phyloP scores from a whole-genome alignment of 2,113 vertebrate species.

The Hemiscyllium ocellatum region DNA sequence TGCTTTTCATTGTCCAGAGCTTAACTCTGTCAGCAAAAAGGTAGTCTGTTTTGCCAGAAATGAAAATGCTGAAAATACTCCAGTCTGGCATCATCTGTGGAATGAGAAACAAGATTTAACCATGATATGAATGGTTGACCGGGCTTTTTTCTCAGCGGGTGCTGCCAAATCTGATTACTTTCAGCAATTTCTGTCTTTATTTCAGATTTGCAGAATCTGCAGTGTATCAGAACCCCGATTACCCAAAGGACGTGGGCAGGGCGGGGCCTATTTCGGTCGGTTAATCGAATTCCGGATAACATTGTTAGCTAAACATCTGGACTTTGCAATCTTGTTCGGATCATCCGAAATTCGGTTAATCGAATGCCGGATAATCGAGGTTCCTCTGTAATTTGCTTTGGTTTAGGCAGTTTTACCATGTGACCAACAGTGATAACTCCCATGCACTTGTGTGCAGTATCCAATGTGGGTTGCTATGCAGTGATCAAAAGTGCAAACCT shows the following conservation, averaged over 20 bases:
- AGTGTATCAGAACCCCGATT: not conserved
- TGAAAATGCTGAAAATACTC: not conserved
- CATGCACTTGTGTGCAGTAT: not conserved
- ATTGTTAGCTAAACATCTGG: too few relatives aligned
- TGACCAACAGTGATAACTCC: not conserved
- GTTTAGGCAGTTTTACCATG: not conserved
- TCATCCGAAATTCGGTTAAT: too few relatives aligned
- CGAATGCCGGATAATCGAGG: too few relatives aligned
- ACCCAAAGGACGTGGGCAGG: too few relatives aligned
- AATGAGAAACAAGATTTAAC: not conserved
- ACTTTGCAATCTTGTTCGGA: too few relatives aligned
- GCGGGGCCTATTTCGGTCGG: too few relatives aligned
- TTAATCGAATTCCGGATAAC: too few relatives aligned
- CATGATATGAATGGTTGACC: not conserved
- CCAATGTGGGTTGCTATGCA: not conserved
- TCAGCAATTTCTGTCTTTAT: not conserved
- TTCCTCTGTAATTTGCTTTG: not conserved
- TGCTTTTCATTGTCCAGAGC: not conserved
- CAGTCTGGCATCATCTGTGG: not conserved
- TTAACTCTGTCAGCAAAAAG: not conserved
- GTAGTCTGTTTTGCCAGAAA: not conserved
- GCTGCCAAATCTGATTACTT: not conserved
- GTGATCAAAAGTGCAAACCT: not conserved
- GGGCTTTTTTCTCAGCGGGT: not conserved
- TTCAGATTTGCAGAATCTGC: not conserved